Conservation (phyloP, 2,797 vertebrate genomes). For the Helostoma temminkii region DNA sequence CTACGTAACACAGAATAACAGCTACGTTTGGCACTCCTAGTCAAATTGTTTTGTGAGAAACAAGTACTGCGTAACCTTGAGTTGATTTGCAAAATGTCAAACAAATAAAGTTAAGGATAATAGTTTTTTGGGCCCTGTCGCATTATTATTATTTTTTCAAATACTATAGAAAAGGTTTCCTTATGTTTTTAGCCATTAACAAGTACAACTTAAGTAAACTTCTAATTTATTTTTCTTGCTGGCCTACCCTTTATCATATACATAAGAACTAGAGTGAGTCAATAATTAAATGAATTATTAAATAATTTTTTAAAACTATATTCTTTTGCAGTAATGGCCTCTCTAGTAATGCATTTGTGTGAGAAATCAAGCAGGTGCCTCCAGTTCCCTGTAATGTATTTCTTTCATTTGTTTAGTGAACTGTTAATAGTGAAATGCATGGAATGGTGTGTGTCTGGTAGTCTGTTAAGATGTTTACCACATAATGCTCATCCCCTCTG, state of each 20-base stretch:
- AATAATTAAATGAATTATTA: constrained; percentile 9
- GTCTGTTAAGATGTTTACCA: neutral
- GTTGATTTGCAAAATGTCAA: constrained; percentile 34
- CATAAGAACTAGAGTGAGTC: neutral
- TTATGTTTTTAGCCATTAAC: neutral
- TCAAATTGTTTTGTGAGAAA: constrained; percentile 71
- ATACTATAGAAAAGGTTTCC: neutral
- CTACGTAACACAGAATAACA: constrained; percentile 8
- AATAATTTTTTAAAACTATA: neutral
- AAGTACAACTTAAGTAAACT: neutral
- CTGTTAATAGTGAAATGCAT: constrained; percentile 6
- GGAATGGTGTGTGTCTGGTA: constrained; percentile 36
- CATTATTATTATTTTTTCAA: neutral
- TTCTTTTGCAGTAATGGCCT: constrained; percentile 10
- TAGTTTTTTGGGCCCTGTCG: neutral
- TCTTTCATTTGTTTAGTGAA: neutral
- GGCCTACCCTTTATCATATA: neutral
- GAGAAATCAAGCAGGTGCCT: neutral
- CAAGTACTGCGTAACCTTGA: constrained; percentile 25
- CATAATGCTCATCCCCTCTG: neutral
- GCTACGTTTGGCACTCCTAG: constrained; percentile 59
- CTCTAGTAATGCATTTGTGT: neutral
- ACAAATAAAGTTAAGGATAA: constrained; percentile 29
- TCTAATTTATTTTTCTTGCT: neutral
- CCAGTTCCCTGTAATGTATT: neutral